Conservation (phyloP, 2,888 invertebrate species). For the Drosophila maculinotata region DNA sequence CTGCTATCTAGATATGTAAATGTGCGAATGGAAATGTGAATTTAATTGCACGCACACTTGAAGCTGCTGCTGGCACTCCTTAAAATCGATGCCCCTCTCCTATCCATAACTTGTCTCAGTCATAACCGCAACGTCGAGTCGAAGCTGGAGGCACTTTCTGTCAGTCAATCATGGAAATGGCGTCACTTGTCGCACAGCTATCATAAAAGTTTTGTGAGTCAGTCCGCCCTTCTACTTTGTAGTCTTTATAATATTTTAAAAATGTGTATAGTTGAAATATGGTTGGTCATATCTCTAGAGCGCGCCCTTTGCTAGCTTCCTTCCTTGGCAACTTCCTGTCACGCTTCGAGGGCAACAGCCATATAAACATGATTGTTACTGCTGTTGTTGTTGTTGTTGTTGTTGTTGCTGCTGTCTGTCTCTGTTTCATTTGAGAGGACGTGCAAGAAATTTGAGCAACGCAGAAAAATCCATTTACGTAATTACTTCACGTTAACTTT, state of each 20-base stretch:
- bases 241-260: constrained; percentile 60
- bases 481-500: constrained; percentile 78
- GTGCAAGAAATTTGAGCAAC: constrained; percentile 80
- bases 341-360: constrained; percentile 68
- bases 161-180: constrained; percentile 68
- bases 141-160: constrained; percentile 27
- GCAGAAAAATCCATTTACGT: constrained; percentile 79
- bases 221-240: constrained; percentile 4
- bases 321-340: constrained; percentile 77
- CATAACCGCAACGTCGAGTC: constrained; percentile 12
- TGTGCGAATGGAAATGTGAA: constrained; percentile 57
- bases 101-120: not conserved
- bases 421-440: constrained; percentile 58
- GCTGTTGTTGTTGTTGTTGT: constrained; percentile 14
- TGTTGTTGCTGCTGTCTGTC: constrained; percentile 39
- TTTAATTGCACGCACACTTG: constrained; percentile 67
- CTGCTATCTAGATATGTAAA: constrained; percentile 39
- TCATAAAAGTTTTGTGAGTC: constrained; percentile 53
- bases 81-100: constrained; percentile 8
- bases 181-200: constrained; percentile 61
- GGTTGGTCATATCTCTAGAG: constrained; percentile 38
- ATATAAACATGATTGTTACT: constrained; percentile 68
- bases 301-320: constrained; percentile 67
- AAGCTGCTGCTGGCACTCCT: constrained; percentile 20
- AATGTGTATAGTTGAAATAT: constrained; percentile 68